These are phyloP conservation scores for Pammene fasciana DNA, from an alignment of 2,888 invertebrate genomes.

Conservation along the genomic window DNA sequence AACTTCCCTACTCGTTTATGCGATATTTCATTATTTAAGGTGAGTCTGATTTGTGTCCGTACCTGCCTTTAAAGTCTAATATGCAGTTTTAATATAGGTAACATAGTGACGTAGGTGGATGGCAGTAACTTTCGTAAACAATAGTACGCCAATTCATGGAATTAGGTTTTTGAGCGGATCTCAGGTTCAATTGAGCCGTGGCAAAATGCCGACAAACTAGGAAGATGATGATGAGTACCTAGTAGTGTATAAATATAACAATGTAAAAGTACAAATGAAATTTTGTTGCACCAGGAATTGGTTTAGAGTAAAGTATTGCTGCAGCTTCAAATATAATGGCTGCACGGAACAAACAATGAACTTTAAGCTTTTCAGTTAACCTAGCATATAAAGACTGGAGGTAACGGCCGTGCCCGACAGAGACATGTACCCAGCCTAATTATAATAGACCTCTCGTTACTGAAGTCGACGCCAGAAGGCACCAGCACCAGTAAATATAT, in stretches of 20 bases:
- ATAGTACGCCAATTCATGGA: no score
- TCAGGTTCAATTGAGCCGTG: no score
- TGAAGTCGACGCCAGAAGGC: conserved; percentile 21
- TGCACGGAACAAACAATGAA: conserved; percentile 7
- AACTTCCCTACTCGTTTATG: not conserved
- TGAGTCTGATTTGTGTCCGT: no score
- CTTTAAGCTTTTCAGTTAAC: conserved; percentile 10
- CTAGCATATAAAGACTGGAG: conserved; percentile 25
- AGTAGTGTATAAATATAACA: no score
- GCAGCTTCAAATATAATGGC: not conserved
- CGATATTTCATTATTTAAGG: not conserved
- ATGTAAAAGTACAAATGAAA: no score
- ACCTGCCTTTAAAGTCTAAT: no score
- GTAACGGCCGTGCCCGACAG: conserved; percentile 31
- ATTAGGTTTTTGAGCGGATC: no score
- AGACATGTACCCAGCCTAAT: conserved; percentile 36
- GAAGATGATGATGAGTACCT: no score
- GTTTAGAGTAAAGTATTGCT: not conserved
- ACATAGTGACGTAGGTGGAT: no score
- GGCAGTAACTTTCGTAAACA: no score
- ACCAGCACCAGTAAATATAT: conserved; percentile 10
- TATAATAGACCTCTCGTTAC: conserved; percentile 29
- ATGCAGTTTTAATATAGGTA: no score
- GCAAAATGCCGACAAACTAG: no score
- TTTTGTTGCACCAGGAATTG: not conserved